Evolutionary conservation across 2,797 vertebrate species (phyloP), one percentile per base, ranked within the genome.

Genomic region (Sebastes nivosus): DNA sequence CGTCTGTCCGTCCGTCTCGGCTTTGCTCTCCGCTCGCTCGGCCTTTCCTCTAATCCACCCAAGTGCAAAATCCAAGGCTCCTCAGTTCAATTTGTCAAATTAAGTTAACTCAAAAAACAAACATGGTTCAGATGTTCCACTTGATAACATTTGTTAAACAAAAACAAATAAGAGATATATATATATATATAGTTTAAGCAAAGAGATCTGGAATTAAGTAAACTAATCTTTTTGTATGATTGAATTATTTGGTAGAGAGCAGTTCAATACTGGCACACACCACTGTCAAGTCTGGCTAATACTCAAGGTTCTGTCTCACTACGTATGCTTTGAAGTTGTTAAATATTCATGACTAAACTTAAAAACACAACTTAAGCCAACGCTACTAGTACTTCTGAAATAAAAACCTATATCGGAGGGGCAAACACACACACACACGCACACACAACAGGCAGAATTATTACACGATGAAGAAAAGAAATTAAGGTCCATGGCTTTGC

Each of bases 191-290:
- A 87, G 77, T 92, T 89, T 92, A 91, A 92, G 89, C 92, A 93
- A 89, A 87, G 82, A 92, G 82, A 92, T 90, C 83, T 95, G 95
- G 95, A 96, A 95, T 95, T 95, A 93, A 94, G 93, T 93, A 93
- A 95, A 95, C 94, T 93, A 94, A 91, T 93, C 38, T 85, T 92
- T 89, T 81, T 38, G 82, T 86, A 77, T 91, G 93, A 94, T 94
- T 95, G 88, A 95, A 94, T 92, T 94, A 95, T 96, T 96, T 96
- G 96, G 95, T 96, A 95, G 92, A 96, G 93, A 95, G 88, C 93
- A 88, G 92, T 94, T 95, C 93, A 95, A 96, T 96, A 96, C 95
- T 96, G 95, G 94, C 95, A 95, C 94, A 91, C 93, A 89, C 94
- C 90, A 93, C 92, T 80, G 92, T 92, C 91, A 94, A 89, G 92